Base-by-base conservation (phyloP, 1,140 invertebrate species). In the Drosophila pruinosa region DNA sequence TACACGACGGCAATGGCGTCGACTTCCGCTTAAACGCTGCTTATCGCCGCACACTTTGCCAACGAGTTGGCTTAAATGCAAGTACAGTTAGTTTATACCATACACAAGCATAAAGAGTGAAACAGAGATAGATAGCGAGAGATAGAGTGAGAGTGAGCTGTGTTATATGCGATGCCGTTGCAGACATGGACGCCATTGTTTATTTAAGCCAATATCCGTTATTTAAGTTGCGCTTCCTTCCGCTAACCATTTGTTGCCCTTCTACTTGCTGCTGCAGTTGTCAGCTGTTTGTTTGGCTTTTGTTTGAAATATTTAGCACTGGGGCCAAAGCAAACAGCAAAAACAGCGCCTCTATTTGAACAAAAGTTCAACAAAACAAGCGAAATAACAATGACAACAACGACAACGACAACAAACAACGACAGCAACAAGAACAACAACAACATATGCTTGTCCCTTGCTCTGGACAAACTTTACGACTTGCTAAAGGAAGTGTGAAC, bases 121-220 rank as follows among this genome's bases (percentile, higher is more conserved):
- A n/a, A 56, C 28, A 19, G 48, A 28, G 38, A 38, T 17, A 31
- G 28, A 38, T 17, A 31, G 28, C 24, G 36, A 10, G 43, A 19
- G 15, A 36, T 22, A 10, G 22, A 10, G 19, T 26, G 52, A 52
- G 21, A 43, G 53, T 7, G 52, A 54, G 50, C 26, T 65, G 31
- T 47, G 22, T 48, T 34, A 31, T 59, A 45, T 26, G 31, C 21
- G 21, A 26, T 31, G 56, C 4, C 34, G 38, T 28, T 61, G 59
- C 68, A 50, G 69, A 58, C 62, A 67, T 69, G 69, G 56, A 65
- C 63, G 80, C 68, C 78, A 82, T 86, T 86, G 83, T 86, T 86
- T 88, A 86, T 86, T 82, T 88, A 86, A 88, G 78, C 82, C 82
- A 86, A 86, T 86, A 86, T 86, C 82, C 82, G 82, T 78, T 86